Percentiles rank a stretch among this genome's conserved stretches.
Evolutionary conservation across 1,140 invertebrate genomes (phyloP).

Genomic region (Magallana angulata): DNA sequence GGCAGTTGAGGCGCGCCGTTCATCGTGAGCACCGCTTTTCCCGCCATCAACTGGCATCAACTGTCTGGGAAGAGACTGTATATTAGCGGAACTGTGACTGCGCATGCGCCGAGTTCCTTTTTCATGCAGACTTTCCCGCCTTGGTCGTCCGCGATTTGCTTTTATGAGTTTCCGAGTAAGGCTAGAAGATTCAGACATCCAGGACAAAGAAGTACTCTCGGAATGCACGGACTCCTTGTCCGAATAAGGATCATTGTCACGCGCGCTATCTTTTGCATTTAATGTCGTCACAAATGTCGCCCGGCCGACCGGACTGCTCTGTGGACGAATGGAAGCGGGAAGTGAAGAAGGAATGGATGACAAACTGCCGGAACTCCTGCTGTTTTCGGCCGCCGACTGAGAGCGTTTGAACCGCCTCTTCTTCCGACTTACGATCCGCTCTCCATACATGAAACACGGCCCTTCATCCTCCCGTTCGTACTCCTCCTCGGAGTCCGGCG

Average conservation of each 20-base stretch:
- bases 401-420: constrained; percentile 62
- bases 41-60: constrained; percentile 33
- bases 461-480: constrained; percentile 55
- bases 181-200: constrained; percentile 65
- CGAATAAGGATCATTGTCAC: not conserved
- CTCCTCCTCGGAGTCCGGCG: constrained; percentile 54
- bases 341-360: constrained; percentile 48
- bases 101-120: constrained; percentile 26
- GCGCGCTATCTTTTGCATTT: constrained; percentile 18
- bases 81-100: constrained; percentile 43
- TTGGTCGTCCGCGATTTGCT: constrained; percentile 47
- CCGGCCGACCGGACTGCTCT: constrained; percentile 66
- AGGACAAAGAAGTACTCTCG: constrained; percentile 57
- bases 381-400: constrained; percentile 62
- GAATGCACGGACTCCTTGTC: constrained; percentile 54
- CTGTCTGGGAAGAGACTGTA: constrained; percentile 28
- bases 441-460: constrained; percentile 71
- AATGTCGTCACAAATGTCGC: constrained; percentile 55
- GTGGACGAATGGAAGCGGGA: constrained; percentile 61
- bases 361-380: constrained; percentile 51
- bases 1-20: not conserved
- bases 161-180: constrained; percentile 66
- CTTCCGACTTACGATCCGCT: constrained; percentile 70
- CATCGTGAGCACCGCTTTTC: not conserved
- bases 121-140: constrained; percentile 30